phyloP scores from a whole-genome alignment of 1,140 invertebrate genomes.

The Trachelipus rathkii region DNA sequence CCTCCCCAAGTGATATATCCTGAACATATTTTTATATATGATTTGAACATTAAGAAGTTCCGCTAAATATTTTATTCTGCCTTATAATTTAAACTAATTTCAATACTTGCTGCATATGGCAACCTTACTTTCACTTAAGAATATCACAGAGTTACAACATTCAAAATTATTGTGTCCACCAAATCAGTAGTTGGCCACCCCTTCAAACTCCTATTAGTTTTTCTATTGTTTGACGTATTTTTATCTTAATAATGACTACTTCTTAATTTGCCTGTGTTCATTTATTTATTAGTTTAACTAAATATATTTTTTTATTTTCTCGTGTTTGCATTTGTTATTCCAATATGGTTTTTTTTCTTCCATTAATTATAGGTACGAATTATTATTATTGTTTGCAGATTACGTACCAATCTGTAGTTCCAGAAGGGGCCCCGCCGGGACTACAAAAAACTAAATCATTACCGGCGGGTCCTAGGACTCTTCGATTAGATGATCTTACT shows the following conservation, averaged over 20 bases:
- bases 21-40: too few species aligned
- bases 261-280: neutral
- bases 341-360: neutral
- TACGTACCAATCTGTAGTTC: slow-evolving; percentile 19
- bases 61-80: too few species aligned
- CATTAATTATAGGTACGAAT: neutral
- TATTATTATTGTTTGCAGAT: slow-evolving; percentile 10
- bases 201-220: too few species aligned
- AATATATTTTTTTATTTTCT: neutral
- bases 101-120: neutral
- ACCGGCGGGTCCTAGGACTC: slow-evolving; percentile 17
- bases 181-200: too few species aligned
- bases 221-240: too few species aligned
- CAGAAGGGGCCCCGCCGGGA: slow-evolving; percentile 19
- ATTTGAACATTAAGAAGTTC: too few species aligned
- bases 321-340: slow-evolving; percentile 1
- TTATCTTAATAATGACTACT: too few species aligned
- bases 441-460: slow-evolving; percentile 19
- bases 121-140: neutral
- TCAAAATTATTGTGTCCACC: too few species aligned
- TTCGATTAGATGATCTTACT: slow-evolving; percentile 14
- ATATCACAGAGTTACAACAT: too few species aligned
- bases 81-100: too few species aligned
- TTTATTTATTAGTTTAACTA: neutral
- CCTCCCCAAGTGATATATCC: too few species aligned